phyloP scores from a whole-genome alignment of 1,140 invertebrate species.

The Rhagoletis pomonella region DNA sequence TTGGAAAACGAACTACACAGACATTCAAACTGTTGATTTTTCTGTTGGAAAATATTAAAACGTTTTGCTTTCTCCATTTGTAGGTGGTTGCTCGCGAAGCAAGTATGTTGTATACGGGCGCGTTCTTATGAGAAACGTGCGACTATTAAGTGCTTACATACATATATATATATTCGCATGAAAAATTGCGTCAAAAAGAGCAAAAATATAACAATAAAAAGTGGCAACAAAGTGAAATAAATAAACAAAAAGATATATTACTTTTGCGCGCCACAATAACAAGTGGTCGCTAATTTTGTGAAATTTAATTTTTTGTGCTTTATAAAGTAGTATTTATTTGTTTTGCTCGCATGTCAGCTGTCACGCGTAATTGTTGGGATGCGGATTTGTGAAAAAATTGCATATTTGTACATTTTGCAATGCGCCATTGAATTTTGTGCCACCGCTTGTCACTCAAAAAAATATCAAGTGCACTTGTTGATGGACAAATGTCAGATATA shows the following conservation, averaged over 20 bases:
- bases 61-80: neutral
- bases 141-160: neutral
- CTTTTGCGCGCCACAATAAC: conserved; percentile 1
- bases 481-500: neutral
- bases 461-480: neutral
- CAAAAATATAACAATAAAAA: conserved; percentile 32
- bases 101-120: conserved; percentile 5
- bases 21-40: conserved; percentile 5
- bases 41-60: conserved; percentile 33
- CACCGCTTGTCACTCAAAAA: neutral
- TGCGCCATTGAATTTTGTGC: neutral
- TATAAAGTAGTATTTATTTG: neutral
- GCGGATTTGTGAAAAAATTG: neutral
- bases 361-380: neutral
- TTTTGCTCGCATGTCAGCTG: neutral
- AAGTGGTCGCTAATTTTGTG: neutral
- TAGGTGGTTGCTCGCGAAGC: neutral
- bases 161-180: neutral
- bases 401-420: neutral
- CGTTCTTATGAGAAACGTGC: neutral
- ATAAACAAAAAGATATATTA: neutral
- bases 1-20: neutral
- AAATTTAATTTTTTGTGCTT: neutral
- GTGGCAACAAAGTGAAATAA: neutral
- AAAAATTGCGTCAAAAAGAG: neutral